Base-by-base conservation (phyloP, 2,888 invertebrate species). In the Caenorhabditis uteleia region DNA sequence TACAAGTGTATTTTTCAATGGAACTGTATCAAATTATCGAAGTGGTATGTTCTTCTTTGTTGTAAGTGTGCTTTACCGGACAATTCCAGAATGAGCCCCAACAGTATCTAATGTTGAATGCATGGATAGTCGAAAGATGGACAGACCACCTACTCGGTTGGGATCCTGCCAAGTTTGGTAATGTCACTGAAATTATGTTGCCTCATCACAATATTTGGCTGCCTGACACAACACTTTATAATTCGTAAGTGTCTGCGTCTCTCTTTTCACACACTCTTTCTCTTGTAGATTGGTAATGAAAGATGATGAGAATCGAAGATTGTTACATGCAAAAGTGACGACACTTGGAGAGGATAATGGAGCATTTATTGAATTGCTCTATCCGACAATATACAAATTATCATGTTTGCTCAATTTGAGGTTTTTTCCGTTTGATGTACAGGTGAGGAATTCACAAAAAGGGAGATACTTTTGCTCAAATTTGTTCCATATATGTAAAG, bases 91-190 rank as follows among this genome's bases (percentile, higher is more conserved):
- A 81, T 57, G 81, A 81, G 48, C 81, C 82, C 0, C 78, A 80
- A 49, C 81, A 81, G 56, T 80, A 71, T 62, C 51, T 81, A 27
- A 70, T 82, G 58, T 53, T 81, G 23, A 81, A 81, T 55, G 78
- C 82, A 1, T 81, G 81, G 81, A 76, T 82, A 21, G 77, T 80
- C 21, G 79, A 80, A 72, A 66, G 78, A 14, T 78, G 79, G 79
- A 61, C 56, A 8, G 80, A 80, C 48, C 71, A 70, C 38, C 50
- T 73, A 34, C 55, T 80, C 3, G 68, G 65, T 14, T 80, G 80
- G 80, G 70, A 78, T 33, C 77, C 78, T 3, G 55, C 39, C 7
- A 64, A 76, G 31, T 80, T 68, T 53, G 69, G 68, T 10, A 76
- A 75, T 26, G 59, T 77, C 7, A 72, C 66, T 2, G 70, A 78